phyloP scores from a whole-genome alignment of 2,113 vertebrate genomes.

The Thamnophis sirtalis region DNA sequence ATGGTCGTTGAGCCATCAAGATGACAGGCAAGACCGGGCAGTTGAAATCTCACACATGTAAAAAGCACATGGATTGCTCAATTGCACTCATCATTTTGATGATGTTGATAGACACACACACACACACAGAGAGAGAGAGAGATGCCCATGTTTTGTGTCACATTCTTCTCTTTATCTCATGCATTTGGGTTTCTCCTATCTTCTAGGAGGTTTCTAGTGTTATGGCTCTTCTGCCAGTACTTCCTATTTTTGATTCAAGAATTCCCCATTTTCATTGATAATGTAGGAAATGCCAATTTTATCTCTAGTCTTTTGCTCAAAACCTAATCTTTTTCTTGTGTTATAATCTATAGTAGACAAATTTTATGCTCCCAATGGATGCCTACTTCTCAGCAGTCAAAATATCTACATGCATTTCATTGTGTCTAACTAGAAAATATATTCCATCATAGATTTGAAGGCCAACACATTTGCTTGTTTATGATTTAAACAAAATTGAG shows the following conservation, averaged over 20 bases:
- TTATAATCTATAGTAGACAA: not conserved
- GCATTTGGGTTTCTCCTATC: not conserved
- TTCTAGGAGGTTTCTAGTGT: not conserved
- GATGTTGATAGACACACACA: not conserved
- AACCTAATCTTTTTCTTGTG: conserved; percentile 1
- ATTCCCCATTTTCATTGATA: not conserved
- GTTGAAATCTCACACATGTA: not conserved
- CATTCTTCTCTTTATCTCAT: not conserved
- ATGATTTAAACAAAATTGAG: not conserved
- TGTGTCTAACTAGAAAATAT: not conserved
- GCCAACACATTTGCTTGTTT: not conserved
- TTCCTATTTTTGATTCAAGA: not conserved
- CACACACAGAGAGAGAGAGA: not conserved
- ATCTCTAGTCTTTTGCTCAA: not conserved
- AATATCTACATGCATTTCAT: not conserved
- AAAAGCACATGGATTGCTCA: not conserved
- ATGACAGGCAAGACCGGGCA: not conserved
- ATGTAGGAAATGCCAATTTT: not conserved
- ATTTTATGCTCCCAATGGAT: not conserved
- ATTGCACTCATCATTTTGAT: not conserved
- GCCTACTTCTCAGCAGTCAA: not conserved
- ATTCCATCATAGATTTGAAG: not conserved
- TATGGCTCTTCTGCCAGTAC: not conserved
- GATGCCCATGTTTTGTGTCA: not conserved
- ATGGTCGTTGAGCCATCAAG: not conserved